Base-by-base conservation (phyloP, 2,888 invertebrate species). In the Drosophila greeni region DNA sequence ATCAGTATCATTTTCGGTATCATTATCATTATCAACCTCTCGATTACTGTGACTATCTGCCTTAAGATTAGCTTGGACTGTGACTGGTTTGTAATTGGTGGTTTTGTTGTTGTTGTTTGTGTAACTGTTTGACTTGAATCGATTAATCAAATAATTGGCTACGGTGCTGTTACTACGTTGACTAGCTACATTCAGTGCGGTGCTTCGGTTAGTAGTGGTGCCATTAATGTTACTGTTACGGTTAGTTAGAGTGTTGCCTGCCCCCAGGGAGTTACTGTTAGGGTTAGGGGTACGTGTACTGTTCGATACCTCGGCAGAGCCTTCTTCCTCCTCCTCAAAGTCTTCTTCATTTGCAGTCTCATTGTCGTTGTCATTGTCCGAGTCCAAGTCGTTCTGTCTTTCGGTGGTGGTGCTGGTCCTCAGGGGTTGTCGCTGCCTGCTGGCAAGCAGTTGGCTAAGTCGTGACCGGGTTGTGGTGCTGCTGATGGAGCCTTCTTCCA, bases 141-240 rank as follows among this genome's bases (percentile, higher is more conserved):
- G 76, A 80, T 78, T 82, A 75, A 74, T 74, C 70, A 74, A 75
- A 85, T 84, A 85, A 81, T 85, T 84, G 75, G 84, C 85, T 85
- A 86, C 85, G 81, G 85, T 87, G 85, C 85, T 86, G 75, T 85
- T 86, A 75, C 74, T 83, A 77, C 74, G 73, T 64, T 70, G 76
- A 74, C 66, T 76, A 73, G 40, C 61, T 77, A 78, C 58, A 65
- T 73, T 74, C 53, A 57, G 71, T 69, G 66, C 65, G 33, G 73
- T 73, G 69, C 64, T 69, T 40, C 45, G 61, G 60, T 69, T 65
- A 65, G 70, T 74, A 36, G 55, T 74, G 33, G 55, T 64, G 31
- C 49, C 45, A 47, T 47, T 47, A 43, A 18, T 26, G 26, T 29
- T 43, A 43, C 26, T 67, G 52, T 57, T 52, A n/a, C 11, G 23